These are phyloP conservation scores for Oryzias melastigma DNA, from an alignment of 2,113 vertebrate species.

Conservation along the genomic window DNA sequence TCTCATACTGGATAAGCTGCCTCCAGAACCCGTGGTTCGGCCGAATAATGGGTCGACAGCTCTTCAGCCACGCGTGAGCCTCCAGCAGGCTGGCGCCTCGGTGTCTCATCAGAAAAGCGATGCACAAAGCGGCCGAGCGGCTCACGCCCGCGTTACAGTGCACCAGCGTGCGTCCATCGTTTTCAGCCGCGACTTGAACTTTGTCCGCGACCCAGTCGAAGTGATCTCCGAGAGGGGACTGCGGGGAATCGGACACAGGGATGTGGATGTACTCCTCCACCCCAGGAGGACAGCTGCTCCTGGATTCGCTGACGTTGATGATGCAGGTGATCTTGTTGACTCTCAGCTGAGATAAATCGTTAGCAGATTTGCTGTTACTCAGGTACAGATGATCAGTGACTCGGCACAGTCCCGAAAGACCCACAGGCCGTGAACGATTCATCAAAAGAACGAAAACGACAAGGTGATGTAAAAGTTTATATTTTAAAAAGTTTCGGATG, in stretches of 20 bases:
- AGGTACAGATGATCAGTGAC: constrained; percentile 75
- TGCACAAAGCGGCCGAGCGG: constrained; percentile 75
- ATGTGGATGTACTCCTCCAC: constrained; percentile 68
- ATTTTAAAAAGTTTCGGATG: too few species aligned
- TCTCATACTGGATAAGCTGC: constrained; percentile 76
- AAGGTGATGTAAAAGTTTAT: too few species aligned
- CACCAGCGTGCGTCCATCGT: constrained; percentile 65
- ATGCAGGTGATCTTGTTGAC: constrained; percentile 67
- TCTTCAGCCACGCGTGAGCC: constrained; percentile 66
- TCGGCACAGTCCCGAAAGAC: constrained; percentile 66
- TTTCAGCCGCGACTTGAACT: constrained; percentile 5
- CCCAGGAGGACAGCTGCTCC: neutral
- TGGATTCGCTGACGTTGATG: constrained; percentile 62
- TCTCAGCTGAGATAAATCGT: constrained; percentile 44
- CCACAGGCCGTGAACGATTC: constrained; percentile 14
- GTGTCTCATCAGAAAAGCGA: constrained; percentile 77
- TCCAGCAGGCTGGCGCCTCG: constrained; percentile 52
- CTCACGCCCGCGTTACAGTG: constrained; percentile 80
- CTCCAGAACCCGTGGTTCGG: constrained; percentile 79
- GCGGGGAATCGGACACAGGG: constrained; percentile 65
- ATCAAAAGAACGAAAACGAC: neutral
- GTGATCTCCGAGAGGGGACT: constrained; percentile 51
- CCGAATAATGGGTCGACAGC: constrained; percentile 64
- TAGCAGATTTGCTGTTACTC: constrained; percentile 62
- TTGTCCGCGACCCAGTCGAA: constrained; percentile 73